Evolutionary conservation across 2,113 vertebrate genomes (phyloP), one percentile per base, ranked within the genome.

Genomic region (Phalacrocorax carbo): DNA sequence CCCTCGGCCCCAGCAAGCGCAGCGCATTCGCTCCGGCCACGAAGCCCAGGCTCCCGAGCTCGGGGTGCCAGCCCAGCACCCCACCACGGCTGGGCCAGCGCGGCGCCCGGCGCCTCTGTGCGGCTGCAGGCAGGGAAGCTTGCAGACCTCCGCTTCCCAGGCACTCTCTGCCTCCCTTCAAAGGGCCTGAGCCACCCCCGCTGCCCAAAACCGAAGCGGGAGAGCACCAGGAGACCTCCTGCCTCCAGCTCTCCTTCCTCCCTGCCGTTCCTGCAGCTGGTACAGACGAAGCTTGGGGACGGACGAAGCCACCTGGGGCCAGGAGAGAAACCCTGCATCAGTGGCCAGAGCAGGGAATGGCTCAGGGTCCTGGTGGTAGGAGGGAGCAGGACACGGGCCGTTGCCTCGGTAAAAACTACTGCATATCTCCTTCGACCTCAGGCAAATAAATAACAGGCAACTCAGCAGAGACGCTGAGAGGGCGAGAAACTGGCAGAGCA

Each of bases 41-140:
- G 2, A n/a, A 73, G 73, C 48, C 38, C 76, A n/a, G 52, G 38
- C 38, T 38, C 38, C 38, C 38, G 38, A 65, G 69, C 3, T 48
- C 29, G 46, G 0, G 0, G 25, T 60, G 40, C 60, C 38, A 34
- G 58, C 34, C 70, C 80, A 57, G 57, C 1, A 0, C 23, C 57
- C 3, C 2, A 49, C 7, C 54, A 23, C 0, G 2, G 46, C 68
- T 3, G 8, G 54, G 46, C 73, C 55, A 69, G 65, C 12, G 11
- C 3, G 2, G 25, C 29, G 20, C 49, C 44, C 27, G 3, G 77
- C 38, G 4, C 40, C 54, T 8, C 20, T 75, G 38, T 51, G 64
- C 62, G 9, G 72, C 23, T 19, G 52, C 3, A 2, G 58, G 23
- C 0, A 1, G 21, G 29, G 11, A 25, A 76, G 12, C 49, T 22